Conservation (phyloP, 2,797 vertebrate species). For the Paramormyrops hopkinsi region DNA sequence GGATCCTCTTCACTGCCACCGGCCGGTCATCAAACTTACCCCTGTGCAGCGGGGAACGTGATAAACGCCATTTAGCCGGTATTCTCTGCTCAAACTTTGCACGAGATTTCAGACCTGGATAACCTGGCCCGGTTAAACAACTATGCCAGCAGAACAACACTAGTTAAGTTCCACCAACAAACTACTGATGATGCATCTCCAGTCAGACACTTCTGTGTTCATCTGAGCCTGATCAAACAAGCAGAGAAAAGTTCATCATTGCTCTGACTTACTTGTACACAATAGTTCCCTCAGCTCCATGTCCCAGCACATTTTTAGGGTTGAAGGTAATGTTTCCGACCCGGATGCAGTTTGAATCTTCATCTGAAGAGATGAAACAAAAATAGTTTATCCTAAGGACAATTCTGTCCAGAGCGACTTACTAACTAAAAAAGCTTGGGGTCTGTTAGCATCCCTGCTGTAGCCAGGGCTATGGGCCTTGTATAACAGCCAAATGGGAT, state of each 20-base stretch:
- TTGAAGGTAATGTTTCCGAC: conserved; percentile 91
- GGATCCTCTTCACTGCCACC: conserved; percentile 93
- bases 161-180: not conserved
- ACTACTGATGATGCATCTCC: not conserved
- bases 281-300: conserved; percentile 94
- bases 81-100: not conserved
- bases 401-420: not conserved
- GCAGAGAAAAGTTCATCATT: not conserved
- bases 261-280: conserved; percentile 79
- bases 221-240: not conserved
- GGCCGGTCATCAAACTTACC: conserved; percentile 88
- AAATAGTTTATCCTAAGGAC: not conserved
- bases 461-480: not conserved
- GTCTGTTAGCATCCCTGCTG: not conserved
- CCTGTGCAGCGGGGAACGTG: conserved; percentile 52
- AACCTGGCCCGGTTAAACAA: not conserved
- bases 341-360: conserved; percentile 64
- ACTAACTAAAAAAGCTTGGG: not conserved
- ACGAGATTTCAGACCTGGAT: not conserved
- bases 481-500: not conserved
- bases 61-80: not conserved
- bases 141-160: not conserved
- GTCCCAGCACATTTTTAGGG: conserved; percentile 84
- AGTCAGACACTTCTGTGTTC: not conserved
- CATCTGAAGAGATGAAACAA: conserved; percentile 59